Base-by-base conservation (phyloP, 2,797 vertebrate species). In the Buceros bicornis region DNA sequence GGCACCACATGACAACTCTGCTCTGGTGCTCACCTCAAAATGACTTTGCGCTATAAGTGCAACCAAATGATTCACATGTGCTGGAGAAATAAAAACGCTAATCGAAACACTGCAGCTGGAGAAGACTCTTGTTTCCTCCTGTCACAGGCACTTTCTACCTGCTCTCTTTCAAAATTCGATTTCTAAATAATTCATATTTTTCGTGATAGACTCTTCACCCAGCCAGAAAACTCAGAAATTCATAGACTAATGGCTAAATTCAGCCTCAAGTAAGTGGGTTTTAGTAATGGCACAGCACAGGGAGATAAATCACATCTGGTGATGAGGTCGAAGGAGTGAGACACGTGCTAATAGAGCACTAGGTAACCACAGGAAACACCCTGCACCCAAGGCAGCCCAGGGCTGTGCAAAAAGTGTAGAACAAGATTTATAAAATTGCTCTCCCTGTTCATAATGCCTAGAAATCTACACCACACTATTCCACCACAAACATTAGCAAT, bases 181-280 rank as follows among this genome's bases (percentile, higher is more conserved):
- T 69, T 47, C 83, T 95, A 81, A 93, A 81, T 81, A 82, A 84
- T 88, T 89, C 25, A 35, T 85, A 3, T 20, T 91, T 91, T 83
- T 81, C 57, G 57, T 61, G 13, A 67, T 25, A 82, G 43, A 40
- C 28, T 80, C 56, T 51, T 87, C 57, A 42, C 16, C 40, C 82
- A 40, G 65, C 5, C 65, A 93, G 72, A 86, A 88, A 67, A 11
- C 13, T 5, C 45, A 70, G 48, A 72, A 73, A 60, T 82, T 8
- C 80, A 40, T 13, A 71, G 45, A 82, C 78, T 89, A 80, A 67
- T 40, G 48, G 64, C 18, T 64, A 93, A 93, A 85, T 77, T 87
- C 56, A 71, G 74, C 67, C 81, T 71, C 35, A 2, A 2, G 57
- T 69, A 89, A 64, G 60, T 45, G 74, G 40, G 40, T 57, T 61